phyloP scores from a whole-genome alignment of 2,888 invertebrate genomes.

The Trachelus stipa region DNA sequence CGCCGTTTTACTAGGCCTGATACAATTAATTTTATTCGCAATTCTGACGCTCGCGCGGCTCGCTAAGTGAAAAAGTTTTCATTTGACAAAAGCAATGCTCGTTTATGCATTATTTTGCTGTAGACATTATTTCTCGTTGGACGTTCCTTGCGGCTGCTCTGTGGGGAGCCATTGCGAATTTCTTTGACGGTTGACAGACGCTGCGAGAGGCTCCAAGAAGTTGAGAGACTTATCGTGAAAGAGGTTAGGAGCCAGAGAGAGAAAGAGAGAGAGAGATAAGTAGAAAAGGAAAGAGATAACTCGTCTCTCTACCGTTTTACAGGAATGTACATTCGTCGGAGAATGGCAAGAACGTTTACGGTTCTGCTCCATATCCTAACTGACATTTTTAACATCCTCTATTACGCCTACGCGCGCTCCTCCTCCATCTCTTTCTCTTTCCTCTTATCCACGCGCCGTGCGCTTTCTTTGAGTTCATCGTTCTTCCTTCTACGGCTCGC shows the following conservation, averaged over 20 bases:
- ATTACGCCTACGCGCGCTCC: not conserved
- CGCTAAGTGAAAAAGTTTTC: not conserved
- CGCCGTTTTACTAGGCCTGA: constrained; percentile 23
- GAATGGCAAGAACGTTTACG: not conserved
- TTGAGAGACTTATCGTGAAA: not conserved
- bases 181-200: not conserved
- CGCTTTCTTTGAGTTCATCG: not conserved
- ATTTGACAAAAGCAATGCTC: not conserved
- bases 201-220: not conserved
- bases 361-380: constrained; percentile 2
- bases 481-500: constrained; percentile 1
- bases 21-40: not conserved
- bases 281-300: not conserved
- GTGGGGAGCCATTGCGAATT: not conserved
- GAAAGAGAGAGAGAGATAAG: not conserved
- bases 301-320: not conserved
- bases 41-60: not conserved
- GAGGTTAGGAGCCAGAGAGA: not conserved
- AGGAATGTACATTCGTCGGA: not conserved
- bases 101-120: not conserved
- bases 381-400: not conserved
- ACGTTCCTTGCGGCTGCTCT: not conserved
- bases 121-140: not conserved
- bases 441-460: not conserved
- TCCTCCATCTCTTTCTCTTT: not conserved